phyloP scores from a whole-genome alignment of 2,888 invertebrate genomes.

The Toxonevra muliebris region DNA sequence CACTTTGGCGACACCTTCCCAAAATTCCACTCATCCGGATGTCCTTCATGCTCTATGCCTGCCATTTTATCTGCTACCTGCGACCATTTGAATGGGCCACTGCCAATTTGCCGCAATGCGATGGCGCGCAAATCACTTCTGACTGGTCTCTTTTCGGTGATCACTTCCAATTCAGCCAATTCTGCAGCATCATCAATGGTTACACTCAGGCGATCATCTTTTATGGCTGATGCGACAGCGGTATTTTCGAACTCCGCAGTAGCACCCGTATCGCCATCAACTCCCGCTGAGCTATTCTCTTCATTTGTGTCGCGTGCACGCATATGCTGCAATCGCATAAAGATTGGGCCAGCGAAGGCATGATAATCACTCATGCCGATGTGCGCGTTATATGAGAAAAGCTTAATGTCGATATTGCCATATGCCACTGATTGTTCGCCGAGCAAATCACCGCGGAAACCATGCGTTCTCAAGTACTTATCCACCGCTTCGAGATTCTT shows the following conservation, averaged over 20 bases:
- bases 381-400: slow-evolving; percentile 61
- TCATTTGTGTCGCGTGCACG: slow-evolving; percentile 29
- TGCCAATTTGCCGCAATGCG: slow-evolving; percentile 51
- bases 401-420: slow-evolving; percentile 64
- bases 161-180: slow-evolving; percentile 59
- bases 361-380: slow-evolving; percentile 60
- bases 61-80: slow-evolving; percentile 47
- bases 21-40: slow-evolving; percentile 64
- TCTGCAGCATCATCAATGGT: slow-evolving; percentile 57
- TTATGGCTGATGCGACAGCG: slow-evolving; percentile 44
- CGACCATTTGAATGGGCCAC: slow-evolving; percentile 63
- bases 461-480: slow-evolving; percentile 55
- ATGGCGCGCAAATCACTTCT: slow-evolving; percentile 62
- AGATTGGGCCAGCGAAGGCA: slow-evolving; percentile 64
- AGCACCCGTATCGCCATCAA: slow-evolving; percentile 11
- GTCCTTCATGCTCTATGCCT: slow-evolving; percentile 58
- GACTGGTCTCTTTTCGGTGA: slow-evolving; percentile 58
- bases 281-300: slow-evolving; percentile 16
- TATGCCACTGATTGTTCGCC: slow-evolving; percentile 61
- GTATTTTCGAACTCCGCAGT: slow-evolving; percentile 19
- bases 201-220: slow-evolving; percentile 56
- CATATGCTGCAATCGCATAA: slow-evolving; percentile 55
- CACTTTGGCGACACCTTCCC: slow-evolving; percentile 61
- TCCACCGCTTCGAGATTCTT: slow-evolving; percentile 61
- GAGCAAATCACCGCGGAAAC: slow-evolving; percentile 63